These are phyloP conservation scores for Leucophenga varia DNA, from an alignment of 1,140 invertebrate genomes.

Conservation along the genomic window DNA sequence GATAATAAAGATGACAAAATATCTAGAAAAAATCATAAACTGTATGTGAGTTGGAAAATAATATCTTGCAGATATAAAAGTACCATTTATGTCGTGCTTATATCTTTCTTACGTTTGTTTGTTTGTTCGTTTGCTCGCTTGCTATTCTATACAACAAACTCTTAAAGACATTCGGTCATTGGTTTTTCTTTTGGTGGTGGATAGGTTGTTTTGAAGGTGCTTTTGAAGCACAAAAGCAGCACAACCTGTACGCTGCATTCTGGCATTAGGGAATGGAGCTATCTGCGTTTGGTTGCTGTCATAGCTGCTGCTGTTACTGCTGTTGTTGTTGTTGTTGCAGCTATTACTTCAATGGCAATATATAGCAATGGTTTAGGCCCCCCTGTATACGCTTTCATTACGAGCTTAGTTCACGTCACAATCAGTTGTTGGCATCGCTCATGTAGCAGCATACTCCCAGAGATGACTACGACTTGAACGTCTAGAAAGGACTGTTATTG, in stretches of 20 bases:
- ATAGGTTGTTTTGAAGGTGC: no score
- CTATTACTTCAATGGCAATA: background rate
- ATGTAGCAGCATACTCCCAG: constrained; percentile 31
- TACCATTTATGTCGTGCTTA: constrained; percentile 55
- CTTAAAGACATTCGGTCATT: no score
- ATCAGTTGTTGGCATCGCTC: constrained; percentile 55
- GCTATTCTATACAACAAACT: no score
- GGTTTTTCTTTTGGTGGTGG: no score
- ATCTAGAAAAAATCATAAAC: constrained; percentile 55
- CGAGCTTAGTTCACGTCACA: constrained; percentile 54
- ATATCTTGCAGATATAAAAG: constrained; percentile 53
- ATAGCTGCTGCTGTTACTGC: constrained; percentile 6
- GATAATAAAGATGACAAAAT: constrained; percentile 55
- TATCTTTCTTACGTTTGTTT: constrained; percentile 46
- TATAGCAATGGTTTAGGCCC: background rate
- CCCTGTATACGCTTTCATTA: constrained; percentile 47
- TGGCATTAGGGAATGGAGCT: background rate
- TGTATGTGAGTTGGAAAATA: constrained; percentile 53
- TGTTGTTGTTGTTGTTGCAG: background rate
- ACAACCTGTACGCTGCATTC: background rate
- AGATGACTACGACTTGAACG: constrained; percentile 5
- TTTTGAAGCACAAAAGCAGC: no score
- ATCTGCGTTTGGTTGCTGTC: background rate
- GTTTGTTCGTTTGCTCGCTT: background rate
- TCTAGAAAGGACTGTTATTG: constrained; percentile 14